These are phyloP conservation scores for Cosmorhoe ocellata DNA, from an alignment of 2,888 invertebrate species.

Conservation along the genomic window DNA sequence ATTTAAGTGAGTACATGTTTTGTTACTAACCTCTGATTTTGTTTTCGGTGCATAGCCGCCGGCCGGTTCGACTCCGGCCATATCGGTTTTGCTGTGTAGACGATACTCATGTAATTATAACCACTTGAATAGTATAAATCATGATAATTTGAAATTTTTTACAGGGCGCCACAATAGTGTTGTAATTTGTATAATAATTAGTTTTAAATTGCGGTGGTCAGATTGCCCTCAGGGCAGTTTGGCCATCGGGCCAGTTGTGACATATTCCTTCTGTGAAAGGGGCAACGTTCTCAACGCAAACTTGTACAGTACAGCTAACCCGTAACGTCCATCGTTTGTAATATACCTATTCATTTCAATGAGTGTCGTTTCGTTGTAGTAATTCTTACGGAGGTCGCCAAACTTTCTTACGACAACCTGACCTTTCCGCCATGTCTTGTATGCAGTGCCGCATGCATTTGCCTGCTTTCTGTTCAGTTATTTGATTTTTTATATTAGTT, in stretches of 20 bases:
- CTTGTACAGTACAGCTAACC: constrained; percentile 70
- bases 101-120: constrained; percentile 75
- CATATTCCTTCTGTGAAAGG: constrained; percentile 94
- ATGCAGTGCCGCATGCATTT: constrained; percentile 85
- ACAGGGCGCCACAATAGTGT: constrained; percentile 76
- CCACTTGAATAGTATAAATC: constrained; percentile 53
- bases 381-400: constrained; percentile 78
- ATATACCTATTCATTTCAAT: constrained; percentile 83
- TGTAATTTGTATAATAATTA: constrained; percentile 65
- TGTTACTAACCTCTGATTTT: constrained; percentile 80
- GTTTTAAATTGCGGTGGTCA: constrained; percentile 72
- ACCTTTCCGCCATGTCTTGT: constrained; percentile 85
- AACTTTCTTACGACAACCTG: constrained; percentile 86
- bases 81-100: constrained; percentile 53
- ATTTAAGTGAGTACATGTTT: constrained; percentile 82
- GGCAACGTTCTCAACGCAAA: constrained; percentile 87
- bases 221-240: constrained; percentile 74
- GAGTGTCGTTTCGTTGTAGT: constrained; percentile 88
- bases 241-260: constrained; percentile 87
- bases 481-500: constrained; percentile 81
- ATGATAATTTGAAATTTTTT: constrained; percentile 80
- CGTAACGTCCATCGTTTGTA: constrained; percentile 82
- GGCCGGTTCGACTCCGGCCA: constrained; percentile 62
- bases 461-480: constrained; percentile 87
- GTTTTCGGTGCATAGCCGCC: constrained; percentile 57